Conservation (phyloP, 2,888 invertebrate genomes). For the Deilephila elpenor region DNA sequence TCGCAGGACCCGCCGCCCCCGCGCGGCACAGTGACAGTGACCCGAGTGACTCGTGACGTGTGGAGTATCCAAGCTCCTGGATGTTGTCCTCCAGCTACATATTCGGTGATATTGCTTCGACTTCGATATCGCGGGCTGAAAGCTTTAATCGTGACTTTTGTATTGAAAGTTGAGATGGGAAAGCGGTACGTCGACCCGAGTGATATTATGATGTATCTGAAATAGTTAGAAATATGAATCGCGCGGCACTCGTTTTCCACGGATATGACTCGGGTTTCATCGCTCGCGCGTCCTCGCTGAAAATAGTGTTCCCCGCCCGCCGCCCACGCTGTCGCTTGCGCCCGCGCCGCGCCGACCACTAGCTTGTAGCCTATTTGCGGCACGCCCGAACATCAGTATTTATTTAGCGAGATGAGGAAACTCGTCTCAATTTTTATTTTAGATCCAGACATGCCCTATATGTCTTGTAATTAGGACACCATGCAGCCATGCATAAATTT, state of each 20-base stretch:
- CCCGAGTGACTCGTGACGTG: constrained; percentile 48
- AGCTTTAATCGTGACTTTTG: background rate
- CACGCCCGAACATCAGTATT: constrained; percentile 76
- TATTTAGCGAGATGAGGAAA: constrained; percentile 83
- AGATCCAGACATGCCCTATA: constrained; percentile 74
- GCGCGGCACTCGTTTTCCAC: constrained; percentile 51
- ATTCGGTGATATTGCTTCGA: constrained; percentile 57
- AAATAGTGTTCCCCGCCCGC: constrained; percentile 71
- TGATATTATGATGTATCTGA: constrained; percentile 31
- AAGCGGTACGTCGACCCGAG: constrained; percentile 8
- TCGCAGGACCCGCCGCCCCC: constrained; percentile 38
- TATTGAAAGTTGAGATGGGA: constrained; percentile 18
- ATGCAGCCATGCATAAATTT: constrained; percentile 43
- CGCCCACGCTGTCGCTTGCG: constrained; percentile 54
- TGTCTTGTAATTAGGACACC: constrained; percentile 70
- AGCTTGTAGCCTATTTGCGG: constrained; percentile 81
- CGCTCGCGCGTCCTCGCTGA: constrained; percentile 79
- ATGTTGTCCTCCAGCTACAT: constrained; percentile 48
- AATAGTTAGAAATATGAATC: constrained; percentile 45
- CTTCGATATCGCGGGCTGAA: constrained; percentile 37
- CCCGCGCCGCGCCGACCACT: constrained; percentile 49
- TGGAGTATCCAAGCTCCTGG: constrained; percentile 72
- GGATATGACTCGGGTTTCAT: constrained; percentile 80
- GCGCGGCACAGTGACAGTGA: constrained; percentile 40
- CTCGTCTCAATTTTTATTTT: constrained; percentile 76